Evolutionary conservation across 2,888 invertebrate species (phyloP), one percentile per base, ranked within the genome.

Genomic region (Patella pellucida): DNA sequence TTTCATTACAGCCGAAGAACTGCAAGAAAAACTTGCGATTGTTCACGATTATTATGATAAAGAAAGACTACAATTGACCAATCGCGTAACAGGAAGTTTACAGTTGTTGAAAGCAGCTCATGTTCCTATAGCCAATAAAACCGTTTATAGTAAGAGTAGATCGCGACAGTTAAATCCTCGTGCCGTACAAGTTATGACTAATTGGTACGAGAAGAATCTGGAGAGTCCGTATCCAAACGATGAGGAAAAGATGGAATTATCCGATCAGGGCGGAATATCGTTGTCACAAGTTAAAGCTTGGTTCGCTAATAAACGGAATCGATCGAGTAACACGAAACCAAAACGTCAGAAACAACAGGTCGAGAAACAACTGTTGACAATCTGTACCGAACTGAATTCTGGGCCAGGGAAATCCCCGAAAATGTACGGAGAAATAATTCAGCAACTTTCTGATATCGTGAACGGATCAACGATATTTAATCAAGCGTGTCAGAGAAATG

Each of bases 281-380:
- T 75, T 88, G 23, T 76, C 81, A 11, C 87, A 88, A 75, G 88
- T 89, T 27, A 89, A 89, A 71, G 88, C 88, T 14, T 89, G 89
- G 89, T 89, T 89, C 78, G 88, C 89, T 9, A 89, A 89, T 75
- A 87, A 86, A 68, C 77, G 89, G 31, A 89, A 89, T 76, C 76
- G 89, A 31, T 86, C 86, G 3, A 84, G 85, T 56, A 89, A 89
- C 81, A 89, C 89, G 11, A 87, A 87, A 79, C 86, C 86, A 1
- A 87, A 87, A 75, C 83, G 83, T 67, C 86, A 87, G 77, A 85
- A 86, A 77, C 76, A 82, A 52, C 84, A 84, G 54, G 82, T 87
- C 70, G 85, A 87, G 69, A 82, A 82, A 69, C 79, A 81, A 27
- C 67, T 86, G 67, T 68, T 85, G 76, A 82, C 76, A 31, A 86